phyloP scores from a whole-genome alignment of 2,888 invertebrate genomes.

The Drosophila imparisetae region DNA sequence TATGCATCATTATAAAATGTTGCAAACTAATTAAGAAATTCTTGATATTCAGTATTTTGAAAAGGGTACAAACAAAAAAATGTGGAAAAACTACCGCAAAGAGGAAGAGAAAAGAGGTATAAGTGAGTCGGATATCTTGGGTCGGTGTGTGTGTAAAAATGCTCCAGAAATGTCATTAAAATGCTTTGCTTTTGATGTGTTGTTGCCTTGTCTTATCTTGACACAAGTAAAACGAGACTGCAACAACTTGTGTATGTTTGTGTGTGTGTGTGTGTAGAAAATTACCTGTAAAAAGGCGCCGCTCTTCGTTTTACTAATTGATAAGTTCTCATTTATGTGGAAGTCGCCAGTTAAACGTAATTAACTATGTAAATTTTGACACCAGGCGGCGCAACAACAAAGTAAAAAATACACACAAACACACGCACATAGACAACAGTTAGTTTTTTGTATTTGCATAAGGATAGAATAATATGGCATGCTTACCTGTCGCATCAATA shows the following conservation, averaged over 20 bases:
- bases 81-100: slow-evolving; percentile 68
- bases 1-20: slow-evolving; percentile 6
- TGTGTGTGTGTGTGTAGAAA: slow-evolving; percentile 46
- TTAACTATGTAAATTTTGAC: slow-evolving; percentile 70
- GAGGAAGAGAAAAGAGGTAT: slow-evolving; percentile 11
- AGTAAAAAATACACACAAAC: slow-evolving; percentile 15
- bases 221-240: slow-evolving; percentile 63
- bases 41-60: slow-evolving; percentile 4
- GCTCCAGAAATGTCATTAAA: slow-evolving; percentile 74
- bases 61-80: slow-evolving; percentile 50
- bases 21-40: slow-evolving; percentile 24
- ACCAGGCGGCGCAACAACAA: slow-evolving; percentile 39
- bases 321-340: slow-evolving; percentile 54
- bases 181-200: slow-evolving; percentile 56
- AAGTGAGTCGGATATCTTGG: slow-evolving; percentile 26
- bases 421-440: slow-evolving; percentile 16
- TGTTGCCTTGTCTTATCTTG: slow-evolving; percentile 59
- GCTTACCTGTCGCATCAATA: slow-evolving; percentile 72
- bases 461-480: slow-evolving; percentile 1
- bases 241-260: slow-evolving; percentile 21
- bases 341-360: slow-evolving; percentile 42
- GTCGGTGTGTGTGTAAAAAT: slow-evolving; percentile 44
- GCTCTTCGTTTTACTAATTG: slow-evolving; percentile 61
- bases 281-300: slow-evolving; percentile 69
- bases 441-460: slow-evolving; percentile 12